Evolutionary conservation across 2,888 invertebrate genomes (phyloP).

Genomic region (Patella caerulea): DNA sequence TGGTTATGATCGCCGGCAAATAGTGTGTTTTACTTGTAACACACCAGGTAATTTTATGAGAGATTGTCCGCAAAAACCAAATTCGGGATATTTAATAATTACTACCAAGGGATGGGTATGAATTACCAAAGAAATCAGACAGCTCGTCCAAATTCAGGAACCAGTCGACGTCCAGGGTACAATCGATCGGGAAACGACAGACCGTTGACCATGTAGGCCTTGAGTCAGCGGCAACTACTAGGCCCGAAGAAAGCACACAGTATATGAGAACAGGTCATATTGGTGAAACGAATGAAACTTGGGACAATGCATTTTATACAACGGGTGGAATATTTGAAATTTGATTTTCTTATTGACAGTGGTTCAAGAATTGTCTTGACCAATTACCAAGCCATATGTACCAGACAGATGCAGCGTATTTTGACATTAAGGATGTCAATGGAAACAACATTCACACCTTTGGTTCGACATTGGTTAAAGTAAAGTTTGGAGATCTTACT

Average conservation of each 20-base stretch:
- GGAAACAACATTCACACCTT: neutral
- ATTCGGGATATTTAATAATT: too few species aligned
- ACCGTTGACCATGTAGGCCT: conserved; percentile 24
- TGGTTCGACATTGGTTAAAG: neutral
- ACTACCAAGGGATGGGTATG: neutral
- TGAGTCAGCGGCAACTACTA: conserved; percentile 15
- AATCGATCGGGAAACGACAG: conserved; percentile 17
- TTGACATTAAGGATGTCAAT: conserved; percentile 1
- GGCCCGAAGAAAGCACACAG: neutral
- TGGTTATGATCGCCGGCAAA: neutral
- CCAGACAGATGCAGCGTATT: too few species aligned
- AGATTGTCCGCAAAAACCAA: conserved; percentile 15
- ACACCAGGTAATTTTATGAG: conserved; percentile 20
- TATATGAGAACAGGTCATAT: conserved; percentile 9
- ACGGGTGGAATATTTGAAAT: neutral
- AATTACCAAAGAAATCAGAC: neutral
- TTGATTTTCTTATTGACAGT: conserved; percentile 17
- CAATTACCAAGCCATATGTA: too few species aligned
- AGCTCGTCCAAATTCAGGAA: neutral
- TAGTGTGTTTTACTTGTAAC: conserved; percentile 21
- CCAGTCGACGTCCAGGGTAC: neutral
- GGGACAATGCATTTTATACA: conserved; percentile 25
- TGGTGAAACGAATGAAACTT: neutral
- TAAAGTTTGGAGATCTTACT: neutral
- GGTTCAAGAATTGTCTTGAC: conserved; percentile 15